Evolutionary conservation across 2,888 invertebrate species (phyloP).

Genomic region (Acrocyrtus sp.): DNA sequence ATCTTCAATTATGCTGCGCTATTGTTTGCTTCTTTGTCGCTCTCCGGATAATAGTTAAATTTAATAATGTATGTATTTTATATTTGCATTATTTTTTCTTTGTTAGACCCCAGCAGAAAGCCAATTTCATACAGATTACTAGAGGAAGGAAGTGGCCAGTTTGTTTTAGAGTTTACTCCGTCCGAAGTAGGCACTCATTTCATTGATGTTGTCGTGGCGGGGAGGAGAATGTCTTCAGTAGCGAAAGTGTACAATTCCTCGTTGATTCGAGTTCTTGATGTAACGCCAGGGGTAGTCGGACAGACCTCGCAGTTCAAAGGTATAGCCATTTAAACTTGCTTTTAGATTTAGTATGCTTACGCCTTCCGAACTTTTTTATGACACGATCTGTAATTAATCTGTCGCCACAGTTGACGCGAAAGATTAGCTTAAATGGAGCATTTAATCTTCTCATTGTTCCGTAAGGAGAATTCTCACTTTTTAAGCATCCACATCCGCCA

Average conservation of each 20-base stretch:
- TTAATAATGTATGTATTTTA: not conserved
- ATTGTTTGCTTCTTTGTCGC: not conserved
- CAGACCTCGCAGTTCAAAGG: constrained; percentile 97
- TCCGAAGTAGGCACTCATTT: constrained; percentile 94
- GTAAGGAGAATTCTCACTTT: not conserved
- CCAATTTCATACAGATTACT: constrained; percentile 84
- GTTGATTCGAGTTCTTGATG: constrained; percentile 92
- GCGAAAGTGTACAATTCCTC: constrained; percentile 96
- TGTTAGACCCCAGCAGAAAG: constrained; percentile 82
- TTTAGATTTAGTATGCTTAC: too few relatives aligned
- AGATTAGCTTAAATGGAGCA: too few relatives aligned
- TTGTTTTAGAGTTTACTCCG: constrained; percentile 91
- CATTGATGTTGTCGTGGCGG: constrained; percentile 89
- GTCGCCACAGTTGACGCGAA: not conserved
- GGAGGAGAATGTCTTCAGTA: constrained; percentile 86
- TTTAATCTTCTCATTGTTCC: not conserved
- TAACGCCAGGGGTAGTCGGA: constrained; percentile 92
- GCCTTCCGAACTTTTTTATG: too few relatives aligned
- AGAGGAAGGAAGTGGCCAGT: constrained; percentile 83
- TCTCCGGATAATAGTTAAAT: not conserved
- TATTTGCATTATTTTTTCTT: not conserved
- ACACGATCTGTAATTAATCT: too few relatives aligned
- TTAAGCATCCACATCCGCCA: too few relatives aligned
- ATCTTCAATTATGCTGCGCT: not conserved
- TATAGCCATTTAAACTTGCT: too few relatives aligned